Evolutionary conservation across 2,888 invertebrate genomes (phyloP).

Genomic region (Ernsta delagoae): DNA sequence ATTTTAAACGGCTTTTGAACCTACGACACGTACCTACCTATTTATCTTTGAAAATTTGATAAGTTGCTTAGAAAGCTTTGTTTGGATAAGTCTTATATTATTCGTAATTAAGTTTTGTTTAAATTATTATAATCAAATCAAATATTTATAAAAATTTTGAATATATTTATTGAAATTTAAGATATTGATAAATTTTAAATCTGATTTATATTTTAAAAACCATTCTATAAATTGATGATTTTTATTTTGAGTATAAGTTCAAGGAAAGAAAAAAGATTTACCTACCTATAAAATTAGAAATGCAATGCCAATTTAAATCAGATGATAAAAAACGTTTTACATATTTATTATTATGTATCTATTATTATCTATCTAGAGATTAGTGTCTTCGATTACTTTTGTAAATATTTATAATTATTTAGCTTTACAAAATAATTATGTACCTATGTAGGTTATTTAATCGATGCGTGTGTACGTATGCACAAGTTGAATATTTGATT

Average conservation of each 20-base stretch:
- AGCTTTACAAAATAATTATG: conserved; percentile 14
- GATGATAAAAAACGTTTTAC: background rate
- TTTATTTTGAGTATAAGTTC: conserved; percentile 10
- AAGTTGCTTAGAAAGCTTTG: background rate
- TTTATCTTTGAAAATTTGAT: background rate
- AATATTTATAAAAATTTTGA: conserved; percentile 21
- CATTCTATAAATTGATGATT: no score
- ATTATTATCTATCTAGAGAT: background rate
- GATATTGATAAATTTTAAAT: background rate
- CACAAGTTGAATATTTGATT: conserved; percentile 30
- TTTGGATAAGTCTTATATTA: background rate
- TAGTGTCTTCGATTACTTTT: conserved; percentile 9
- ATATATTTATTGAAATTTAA: conserved; percentile 20
- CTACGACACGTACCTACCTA: background rate
- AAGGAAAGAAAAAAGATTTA: background rate
- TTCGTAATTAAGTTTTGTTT: conserved; percentile 20
- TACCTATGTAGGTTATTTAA: conserved; percentile 14
- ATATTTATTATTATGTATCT: no score
- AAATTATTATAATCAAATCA: conserved; percentile 5
- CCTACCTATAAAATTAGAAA: conserved; percentile 4
- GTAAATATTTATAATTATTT: conserved; percentile 18
- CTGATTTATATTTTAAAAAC: background rate
- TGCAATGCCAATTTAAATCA: conserved; percentile 15
- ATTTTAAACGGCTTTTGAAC: background rate
- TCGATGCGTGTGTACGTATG: conserved; percentile 29